phyloP scores from a whole-genome alignment of 35 echinoderm and acorn worm genomes.

The Stichopus chloronotus region DNA sequence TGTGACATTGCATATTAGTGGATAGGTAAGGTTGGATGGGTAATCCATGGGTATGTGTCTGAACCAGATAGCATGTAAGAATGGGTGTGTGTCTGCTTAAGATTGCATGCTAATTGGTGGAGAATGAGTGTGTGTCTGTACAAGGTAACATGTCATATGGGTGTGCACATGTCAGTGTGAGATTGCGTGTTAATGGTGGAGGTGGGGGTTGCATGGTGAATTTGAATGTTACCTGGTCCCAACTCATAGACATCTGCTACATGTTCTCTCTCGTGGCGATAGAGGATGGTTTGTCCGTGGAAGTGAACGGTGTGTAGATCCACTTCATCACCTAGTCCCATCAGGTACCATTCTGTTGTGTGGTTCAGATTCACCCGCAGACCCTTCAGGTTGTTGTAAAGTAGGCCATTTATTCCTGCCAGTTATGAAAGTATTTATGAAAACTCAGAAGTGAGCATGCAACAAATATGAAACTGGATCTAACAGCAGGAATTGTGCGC shows the following conservation, averaged over 20 bases:
- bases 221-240: neutral
- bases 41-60: no score
- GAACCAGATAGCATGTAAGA: no score
- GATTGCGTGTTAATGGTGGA: no score
- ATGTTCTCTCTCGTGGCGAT: constrained; percentile 45
- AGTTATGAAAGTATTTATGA: neutral
- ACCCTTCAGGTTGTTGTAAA: constrained; percentile 74
- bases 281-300: constrained; percentile 83
- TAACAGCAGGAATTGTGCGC: no score
- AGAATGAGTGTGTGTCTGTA: no score
- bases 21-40: no score
- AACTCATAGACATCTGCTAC: constrained; percentile 75
- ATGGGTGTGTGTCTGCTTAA: no score
- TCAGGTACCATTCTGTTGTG: constrained; percentile 74
- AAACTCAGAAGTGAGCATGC: neutral
- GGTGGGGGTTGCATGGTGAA: no score
- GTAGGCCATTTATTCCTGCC: constrained; percentile 84
- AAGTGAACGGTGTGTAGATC: constrained; percentile 96
- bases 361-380: constrained; percentile 64
- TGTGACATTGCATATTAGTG: no score
- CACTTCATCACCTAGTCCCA: constrained; percentile 74
- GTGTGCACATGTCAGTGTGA: no score
- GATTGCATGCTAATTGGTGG: no score
- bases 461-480: neutral
- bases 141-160: no score